Evolutionary conservation across 2,797 vertebrate genomes (phyloP), one percentile per base, ranked within the genome.

Genomic region (Labeo calbasu): DNA sequence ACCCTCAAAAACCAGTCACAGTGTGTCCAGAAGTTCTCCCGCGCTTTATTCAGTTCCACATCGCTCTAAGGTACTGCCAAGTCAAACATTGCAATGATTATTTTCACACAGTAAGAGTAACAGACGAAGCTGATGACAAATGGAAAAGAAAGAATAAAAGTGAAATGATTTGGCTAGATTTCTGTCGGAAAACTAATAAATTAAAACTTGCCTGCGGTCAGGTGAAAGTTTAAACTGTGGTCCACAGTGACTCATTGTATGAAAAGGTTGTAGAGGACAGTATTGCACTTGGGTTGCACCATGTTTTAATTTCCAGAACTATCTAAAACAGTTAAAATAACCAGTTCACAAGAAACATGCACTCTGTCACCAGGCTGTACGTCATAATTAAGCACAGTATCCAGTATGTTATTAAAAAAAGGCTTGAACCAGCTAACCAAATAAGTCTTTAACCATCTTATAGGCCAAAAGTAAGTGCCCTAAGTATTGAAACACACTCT

Each of bases 171-270:
- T 68, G 66, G 55, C 55, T 25, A n/a, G 19, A 59, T 68, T 83
- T 83, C 72, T 5, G 11, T 84, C 9, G 32, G 71, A 86, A 86
- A 57, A 70, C 43, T 2, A 75, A 83, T 73, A 87, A 88, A 89
- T 88, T 83, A 79, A 83, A 89, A 77, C 53, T 40, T 10, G 32
- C 69, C 25, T 68, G 59, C 63, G 43, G 71, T 81, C 32, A 40
- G 46, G 36, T 77, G 50, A n/a, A 75, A 51, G 46, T 73, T 75
- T 77, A 71, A 83, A 61, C 53, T 81, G 61, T 86, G 76, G 80
- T 81, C 85, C 46, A 91, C 90, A 92, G 90, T 90, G 90, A 87
- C 85, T 86, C 81, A 87, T 91, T 93, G 92, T 93, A 83, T 83
- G 48, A 81, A 63, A 53, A 10, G 80, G 82, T 89, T 65, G 66